Percentiles rank a stretch among this genome's conserved stretches.
Conservation (phyloP, 2,113 vertebrate genomes). For the Nymphicus hollandicus region DNA sequence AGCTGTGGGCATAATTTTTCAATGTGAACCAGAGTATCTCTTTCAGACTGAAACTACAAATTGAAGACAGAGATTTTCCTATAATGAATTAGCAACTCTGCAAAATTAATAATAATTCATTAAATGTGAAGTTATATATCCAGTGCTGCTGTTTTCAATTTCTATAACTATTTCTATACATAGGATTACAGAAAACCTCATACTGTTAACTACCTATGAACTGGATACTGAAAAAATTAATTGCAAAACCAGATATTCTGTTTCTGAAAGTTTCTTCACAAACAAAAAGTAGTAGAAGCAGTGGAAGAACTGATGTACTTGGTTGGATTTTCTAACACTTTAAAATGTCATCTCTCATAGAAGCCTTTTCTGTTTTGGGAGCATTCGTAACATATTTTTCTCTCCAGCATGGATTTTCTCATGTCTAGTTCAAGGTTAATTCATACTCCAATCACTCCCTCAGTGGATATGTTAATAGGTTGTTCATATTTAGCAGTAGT, state of each 20-base stretch:
- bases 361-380: neutral
- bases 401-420: neutral
- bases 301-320: neutral
- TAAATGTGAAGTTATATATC: neutral
- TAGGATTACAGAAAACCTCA: neutral
- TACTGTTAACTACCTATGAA: neutral
- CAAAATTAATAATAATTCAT: neutral
- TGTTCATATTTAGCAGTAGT: neutral
- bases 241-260: neutral
- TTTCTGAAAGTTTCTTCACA: neutral
- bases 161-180: neutral
- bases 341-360: neutral
- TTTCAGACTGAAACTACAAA: neutral
- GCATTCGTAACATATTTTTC: neutral
- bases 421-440: neutral
- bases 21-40: neutral
- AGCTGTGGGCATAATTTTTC: neutral
- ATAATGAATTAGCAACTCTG: neutral
- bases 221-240: neutral
- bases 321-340: neutral
- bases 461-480: neutral
- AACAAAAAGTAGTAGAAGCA: neutral
- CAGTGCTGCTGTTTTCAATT: neutral
- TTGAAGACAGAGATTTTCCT: neutral
- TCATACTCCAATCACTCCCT: neutral